Evolutionary conservation across 92 coral and sea anemone genomes (phyloP).

Genomic region (Desmophyllum pertusum): DNA sequence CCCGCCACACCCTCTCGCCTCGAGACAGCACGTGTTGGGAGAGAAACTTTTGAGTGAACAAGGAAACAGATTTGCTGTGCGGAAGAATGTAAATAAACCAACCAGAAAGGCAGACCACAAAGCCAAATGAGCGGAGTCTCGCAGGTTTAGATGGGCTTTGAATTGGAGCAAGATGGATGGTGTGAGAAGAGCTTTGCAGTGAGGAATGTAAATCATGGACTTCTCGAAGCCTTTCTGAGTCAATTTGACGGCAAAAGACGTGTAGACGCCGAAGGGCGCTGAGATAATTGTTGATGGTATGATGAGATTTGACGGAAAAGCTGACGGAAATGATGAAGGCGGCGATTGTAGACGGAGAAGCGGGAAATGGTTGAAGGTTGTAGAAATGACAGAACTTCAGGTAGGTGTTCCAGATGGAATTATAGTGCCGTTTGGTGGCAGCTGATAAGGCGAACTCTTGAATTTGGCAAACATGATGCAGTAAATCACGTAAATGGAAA

Average conservation of each 20-base stretch:
- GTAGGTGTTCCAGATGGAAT: slow-evolving; percentile 17
- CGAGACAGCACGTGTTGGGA: slow-evolving; percentile 17
- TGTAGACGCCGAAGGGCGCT: no score
- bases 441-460: slow-evolving; percentile 31
- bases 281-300: slow-evolving; percentile 8
- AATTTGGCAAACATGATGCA: not conserved
- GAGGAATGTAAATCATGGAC: no score
- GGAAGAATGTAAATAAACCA: slow-evolving; percentile 37
- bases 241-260: no score
- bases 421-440: slow-evolving; percentile 21
- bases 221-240: no score
- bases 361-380: no score
- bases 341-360: no score
- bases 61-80: slow-evolving; percentile 37
- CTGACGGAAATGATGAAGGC: no score
- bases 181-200: no score
- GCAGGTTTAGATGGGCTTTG: no score
- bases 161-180: no score
- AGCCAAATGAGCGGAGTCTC: no score
- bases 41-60: slow-evolving; percentile 10
- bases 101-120: slow-evolving; percentile 25
- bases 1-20: no score
- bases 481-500: slow-evolving; percentile 1
- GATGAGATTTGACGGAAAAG: slow-evolving; percentile 10
- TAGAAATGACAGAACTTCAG: slow-evolving; percentile 13